Base-by-base conservation (phyloP, 2,888 invertebrate genomes). In the Drosophila leonis region DNA sequence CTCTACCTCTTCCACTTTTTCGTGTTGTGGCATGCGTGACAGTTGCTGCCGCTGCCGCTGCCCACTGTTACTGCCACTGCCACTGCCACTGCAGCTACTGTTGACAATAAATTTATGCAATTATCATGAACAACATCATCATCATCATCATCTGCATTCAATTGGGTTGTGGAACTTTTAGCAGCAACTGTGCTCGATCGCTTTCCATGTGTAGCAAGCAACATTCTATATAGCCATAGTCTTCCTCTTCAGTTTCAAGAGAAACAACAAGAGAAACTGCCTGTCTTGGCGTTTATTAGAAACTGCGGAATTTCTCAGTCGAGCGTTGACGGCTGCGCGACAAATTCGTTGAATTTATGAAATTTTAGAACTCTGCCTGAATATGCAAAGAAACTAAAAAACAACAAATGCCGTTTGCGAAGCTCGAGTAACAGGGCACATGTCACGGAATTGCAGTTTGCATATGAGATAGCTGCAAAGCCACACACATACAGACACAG, bases 291-390 rank as follows among this genome's bases (percentile, higher is more conserved):
- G 62, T 79, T 80, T 81, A 80, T 80, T 80, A 80, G 82, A 81
- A 80, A 78, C 78, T 78, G 71, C 59, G 82, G 78, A 81, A 78
- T 80, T 82, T 80, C 66, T 65, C 73, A 79, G 80, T 70, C 61
- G 56, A 68, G 46, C 77, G 76, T 76, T 52, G 66, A 65, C 65
- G 76, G 61, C 60, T 54, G 73, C 63, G 72, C 89, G 75, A 84
- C 85, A 73, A 85, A 85, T 89, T 85, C 90, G 82, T 80, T 83
- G 90, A 85, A 90, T 90, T 90, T 90, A 85, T 86, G 86, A 90
- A 90, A 86, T 83, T 82, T 88, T 88, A 83, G 89, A 88, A 76
- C 60, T 62, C 70, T 68, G 72, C 65, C 64, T 61, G 37, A 51
- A 65, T n/a, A 35, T 35, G 20, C 20, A 48, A 20, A 51, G 5